Percentiles rank a stretch among this genome's conserved stretches.
These are phyloP conservation scores for Pogonomyrmex californicus DNA, from an alignment of 1,140 invertebrate species.

Conservation along the genomic window DNA sequence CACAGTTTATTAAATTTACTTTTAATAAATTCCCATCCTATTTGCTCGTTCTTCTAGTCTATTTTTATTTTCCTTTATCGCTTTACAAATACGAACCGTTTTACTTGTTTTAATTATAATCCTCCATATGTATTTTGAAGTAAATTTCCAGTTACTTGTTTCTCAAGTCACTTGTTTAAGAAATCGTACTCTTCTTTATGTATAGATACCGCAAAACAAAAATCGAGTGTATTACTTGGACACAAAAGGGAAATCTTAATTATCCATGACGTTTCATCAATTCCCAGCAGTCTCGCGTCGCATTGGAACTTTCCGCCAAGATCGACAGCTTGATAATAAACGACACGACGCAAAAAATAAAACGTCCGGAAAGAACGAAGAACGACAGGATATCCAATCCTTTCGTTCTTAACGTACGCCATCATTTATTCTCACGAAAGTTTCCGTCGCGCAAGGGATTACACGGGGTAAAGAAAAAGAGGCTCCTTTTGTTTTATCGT, in stretches of 20 bases:
- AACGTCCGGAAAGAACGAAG: background rate
- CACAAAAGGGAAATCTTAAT: conserved; percentile 35
- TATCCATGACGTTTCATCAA: conserved; percentile 12
- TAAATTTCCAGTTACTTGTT: background rate
- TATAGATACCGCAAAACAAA: background rate
- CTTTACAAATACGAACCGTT: too few species aligned
- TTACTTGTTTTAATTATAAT: too few species aligned
- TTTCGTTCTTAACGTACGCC: conserved; percentile 23
- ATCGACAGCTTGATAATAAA: conserved; percentile 50
- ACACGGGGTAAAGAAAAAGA: background rate
- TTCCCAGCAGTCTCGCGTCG: background rate
- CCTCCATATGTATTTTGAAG: background rate
- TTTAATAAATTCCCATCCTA: too few species aligned
- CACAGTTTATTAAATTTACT: too few species aligned
- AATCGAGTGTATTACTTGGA: background rate
- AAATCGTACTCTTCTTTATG: background rate
- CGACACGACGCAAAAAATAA: conserved; percentile 21
- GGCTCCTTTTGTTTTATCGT: background rate
- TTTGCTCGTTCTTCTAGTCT: too few species aligned
- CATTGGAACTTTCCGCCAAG: background rate
- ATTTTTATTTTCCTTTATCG: too few species aligned
- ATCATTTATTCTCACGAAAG: conserved; percentile 40
- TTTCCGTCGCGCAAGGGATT: background rate
- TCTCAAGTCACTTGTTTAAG: background rate
- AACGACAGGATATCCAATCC: conserved; percentile 2